Evolutionary conservation across 1,140 invertebrate genomes (phyloP).

Genomic region (Macrobrachium nipponense): DNA sequence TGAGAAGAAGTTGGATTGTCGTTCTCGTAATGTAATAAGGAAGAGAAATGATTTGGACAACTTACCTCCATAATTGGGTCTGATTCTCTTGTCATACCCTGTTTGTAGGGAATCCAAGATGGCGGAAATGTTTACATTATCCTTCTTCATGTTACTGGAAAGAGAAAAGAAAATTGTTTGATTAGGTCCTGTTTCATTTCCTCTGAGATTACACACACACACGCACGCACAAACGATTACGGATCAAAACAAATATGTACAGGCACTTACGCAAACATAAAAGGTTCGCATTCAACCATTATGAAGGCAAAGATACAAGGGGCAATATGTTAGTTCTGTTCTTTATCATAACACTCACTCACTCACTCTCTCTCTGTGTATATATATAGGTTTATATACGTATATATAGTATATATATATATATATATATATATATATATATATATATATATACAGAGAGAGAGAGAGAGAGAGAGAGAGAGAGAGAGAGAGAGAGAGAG

Average conservation of each 20-base stretch:
- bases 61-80: constrained; percentile 97
- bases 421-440: no score
- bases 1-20: no score
- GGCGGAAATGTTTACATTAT: constrained; percentile 84
- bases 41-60: constrained; percentile 65
- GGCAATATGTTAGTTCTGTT: not conserved
- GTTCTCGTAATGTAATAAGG: not conserved
- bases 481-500: no score
- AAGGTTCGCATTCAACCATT: not conserved
- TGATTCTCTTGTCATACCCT: constrained; percentile 97
- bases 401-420: no score
- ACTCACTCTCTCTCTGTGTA: constrained; percentile 5
- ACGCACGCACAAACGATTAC: constrained; percentile 3
- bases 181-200: not conserved
- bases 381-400: not conserved
- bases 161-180: constrained; percentile 38
- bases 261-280: not conserved
- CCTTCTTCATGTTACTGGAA: constrained; percentile 71
- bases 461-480: no score
- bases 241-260: not conserved
- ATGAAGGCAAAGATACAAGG: not conserved
- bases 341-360: not conserved
- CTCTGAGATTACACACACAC: constrained; percentile 14
- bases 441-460: no score
- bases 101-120: constrained; percentile 92